These are phyloP conservation scores for Eupithecia inturbata DNA, from an alignment of 2,888 invertebrate species.

Conservation along the genomic window DNA sequence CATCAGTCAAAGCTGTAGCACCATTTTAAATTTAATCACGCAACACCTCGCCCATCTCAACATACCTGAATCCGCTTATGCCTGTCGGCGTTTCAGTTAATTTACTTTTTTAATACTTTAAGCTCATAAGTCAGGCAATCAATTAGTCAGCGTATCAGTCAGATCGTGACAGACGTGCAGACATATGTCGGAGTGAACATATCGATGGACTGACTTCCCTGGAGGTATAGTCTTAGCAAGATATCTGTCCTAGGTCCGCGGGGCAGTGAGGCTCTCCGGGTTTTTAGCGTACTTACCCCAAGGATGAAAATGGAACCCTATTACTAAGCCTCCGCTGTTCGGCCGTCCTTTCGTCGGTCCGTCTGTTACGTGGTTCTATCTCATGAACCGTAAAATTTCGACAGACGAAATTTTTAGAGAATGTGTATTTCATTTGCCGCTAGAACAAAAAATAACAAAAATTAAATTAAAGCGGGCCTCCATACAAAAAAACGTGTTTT, in stretches of 20 bases:
- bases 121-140: constrained; percentile 76
- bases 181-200: constrained; percentile 39
- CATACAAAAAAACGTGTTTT: no score
- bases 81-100: constrained; percentile 41
- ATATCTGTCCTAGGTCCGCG: not conserved
- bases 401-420: no score
- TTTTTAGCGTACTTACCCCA: no score
- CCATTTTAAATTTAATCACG: not conserved
- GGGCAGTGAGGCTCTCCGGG: not conserved
- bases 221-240: constrained; percentile 7
- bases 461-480: no score
- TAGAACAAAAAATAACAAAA: no score
- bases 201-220: constrained; percentile 40
- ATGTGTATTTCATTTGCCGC: no score
- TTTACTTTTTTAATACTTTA: constrained; percentile 53
- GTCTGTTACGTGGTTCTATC: no score
- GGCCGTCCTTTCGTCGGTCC: no score
- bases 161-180: constrained; percentile 57
- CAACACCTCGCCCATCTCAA: not conserved
- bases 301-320: no score
- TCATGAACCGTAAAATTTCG: no score
- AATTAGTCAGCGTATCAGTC: constrained; percentile 72
- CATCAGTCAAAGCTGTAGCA: not conserved
- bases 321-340: no score
- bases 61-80: constrained; percentile 26